Base-by-base conservation (phyloP, 2,888 invertebrate genomes). In the Fragum sueziense region DNA sequence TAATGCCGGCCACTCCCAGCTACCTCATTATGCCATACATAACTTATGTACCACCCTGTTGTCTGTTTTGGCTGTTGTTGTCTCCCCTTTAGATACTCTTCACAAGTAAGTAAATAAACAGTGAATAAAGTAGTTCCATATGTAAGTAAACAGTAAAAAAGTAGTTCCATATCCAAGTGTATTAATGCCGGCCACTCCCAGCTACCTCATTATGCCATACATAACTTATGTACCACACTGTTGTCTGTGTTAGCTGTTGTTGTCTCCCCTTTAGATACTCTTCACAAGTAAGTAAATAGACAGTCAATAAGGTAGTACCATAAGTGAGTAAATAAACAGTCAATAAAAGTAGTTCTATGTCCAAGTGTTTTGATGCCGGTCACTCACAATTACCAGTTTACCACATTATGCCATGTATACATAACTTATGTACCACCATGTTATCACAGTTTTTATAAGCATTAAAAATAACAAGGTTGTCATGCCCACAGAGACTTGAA, bases 171-270 rank as follows among this genome's bases (percentile, higher is more conserved):
- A 27, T 86, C 88, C n/a, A 82, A 87, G 78, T 86, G 87, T 68
- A 84, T 92, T 59, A 90, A 91, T 70, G 89, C 89, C 1, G 87
- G 90, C 20, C 85, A 88, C 61, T 85, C 86, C 33, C 89, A 91
- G 83, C 83, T 85, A 14, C 90, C 90, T 7, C 88, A 89, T 74
- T 90, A 89, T 84, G 85, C 85, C 79, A 89, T 92, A 70, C 92
- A 93, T 85, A 92, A 91, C 83, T 84, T 88, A 33, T 91, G 91
- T 79, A 88, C 88, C 41, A 89, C 86, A 33, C 87, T 92, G 14
- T 79, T 92, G 81, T 86, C 91, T 20, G 76, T 87, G 33, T 74
- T 92, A 78, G 89, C 91, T 62, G 86, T 92, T 0, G 87, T 91
- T 20, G 76, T 87, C 17, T 86, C 91, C 25, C 92, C 92, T 0